These are phyloP conservation scores for Drosophila falleni DNA, from an alignment of 2,888 invertebrate genomes.

Conservation along the genomic window DNA sequence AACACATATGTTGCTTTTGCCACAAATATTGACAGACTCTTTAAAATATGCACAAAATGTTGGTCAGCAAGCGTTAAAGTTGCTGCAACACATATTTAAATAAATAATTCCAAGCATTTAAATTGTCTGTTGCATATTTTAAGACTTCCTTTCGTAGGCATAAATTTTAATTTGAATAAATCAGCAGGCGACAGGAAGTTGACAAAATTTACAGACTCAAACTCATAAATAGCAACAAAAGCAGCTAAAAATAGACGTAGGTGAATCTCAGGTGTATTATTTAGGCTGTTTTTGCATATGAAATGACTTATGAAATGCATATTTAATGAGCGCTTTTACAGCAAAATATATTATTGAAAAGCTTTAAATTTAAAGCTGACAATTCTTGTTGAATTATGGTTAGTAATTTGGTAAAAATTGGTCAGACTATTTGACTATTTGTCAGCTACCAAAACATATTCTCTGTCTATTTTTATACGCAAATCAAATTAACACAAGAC, in stretches of 20 bases:
- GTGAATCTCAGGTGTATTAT: constrained; percentile 31
- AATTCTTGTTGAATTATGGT: not conserved
- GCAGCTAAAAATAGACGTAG: not conserved
- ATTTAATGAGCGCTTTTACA: constrained; percentile 48
- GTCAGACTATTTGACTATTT: constrained; percentile 30
- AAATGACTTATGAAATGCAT: constrained; percentile 22
- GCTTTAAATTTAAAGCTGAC: constrained; percentile 10
- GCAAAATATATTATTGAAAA: constrained; percentile 36
- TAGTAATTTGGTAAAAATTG: constrained; percentile 4
- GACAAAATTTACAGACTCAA: constrained; percentile 16
- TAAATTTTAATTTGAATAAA: constrained; percentile 55
- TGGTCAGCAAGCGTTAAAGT: constrained; percentile 16
- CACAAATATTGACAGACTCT: constrained; percentile 41
- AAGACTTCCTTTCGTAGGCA: constrained; percentile 26
- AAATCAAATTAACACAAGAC: constrained; percentile 69
- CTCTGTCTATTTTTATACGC: constrained; percentile 64
- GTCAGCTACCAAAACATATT: constrained; percentile 17
- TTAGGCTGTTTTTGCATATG: not conserved
- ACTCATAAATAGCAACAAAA: constrained; percentile 49
- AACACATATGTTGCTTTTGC: constrained; percentile 56
- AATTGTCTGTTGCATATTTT: constrained; percentile 42
- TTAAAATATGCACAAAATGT: constrained; percentile 25
- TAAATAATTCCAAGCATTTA: constrained; percentile 4
- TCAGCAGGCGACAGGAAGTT: not conserved
- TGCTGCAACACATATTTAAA: constrained; percentile 11